Conservation (phyloP, 1,140 invertebrate species). For the Tenebrio molitor region DNA sequence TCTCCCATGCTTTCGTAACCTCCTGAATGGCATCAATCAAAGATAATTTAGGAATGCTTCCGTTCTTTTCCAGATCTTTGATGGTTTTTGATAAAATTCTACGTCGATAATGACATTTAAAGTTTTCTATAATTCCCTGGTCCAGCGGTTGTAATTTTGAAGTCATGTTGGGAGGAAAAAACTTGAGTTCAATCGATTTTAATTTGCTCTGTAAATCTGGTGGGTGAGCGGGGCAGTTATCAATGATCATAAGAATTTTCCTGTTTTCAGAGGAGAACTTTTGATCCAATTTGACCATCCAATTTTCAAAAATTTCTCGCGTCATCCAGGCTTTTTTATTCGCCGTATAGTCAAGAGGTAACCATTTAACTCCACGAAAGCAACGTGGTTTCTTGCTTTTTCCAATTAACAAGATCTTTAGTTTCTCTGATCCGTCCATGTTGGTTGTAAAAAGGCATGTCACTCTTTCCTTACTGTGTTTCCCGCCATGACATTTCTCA, state of each 20-base stretch:
- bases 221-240: constrained; percentile 61
- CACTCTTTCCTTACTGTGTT: constrained; percentile 63
- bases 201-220: background rate
- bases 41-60: constrained; percentile 46
- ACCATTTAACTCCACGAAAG: constrained; percentile 59
- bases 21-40: constrained; percentile 49
- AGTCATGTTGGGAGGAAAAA: constrained; percentile 18
- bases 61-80: constrained; percentile 46
- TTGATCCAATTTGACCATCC: constrained; percentile 60
- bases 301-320: constrained; percentile 58
- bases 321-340: constrained; percentile 69
- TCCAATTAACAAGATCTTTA: constrained; percentile 64
- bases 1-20: constrained; percentile 43
- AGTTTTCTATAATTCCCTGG: constrained; percentile 49
- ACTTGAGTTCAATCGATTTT: constrained; percentile 8
- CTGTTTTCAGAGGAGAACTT: constrained; percentile 61
- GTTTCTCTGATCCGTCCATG: constrained; percentile 66
- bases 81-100: constrained; percentile 53
- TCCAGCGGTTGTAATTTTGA: constrained; percentile 50
- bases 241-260: constrained; percentile 67
- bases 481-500: constrained; percentile 55
- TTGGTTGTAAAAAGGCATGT: constrained; percentile 65
- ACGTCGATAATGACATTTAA: constrained; percentile 50
- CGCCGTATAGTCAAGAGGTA: constrained; percentile 64
- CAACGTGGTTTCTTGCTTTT: constrained; percentile 37